Percentiles rank a stretch among this genome's conserved stretches.
These are phyloP conservation scores for Zaprionus taronus DNA, from an alignment of 1,140 invertebrate species.

Conservation along the genomic window DNA sequence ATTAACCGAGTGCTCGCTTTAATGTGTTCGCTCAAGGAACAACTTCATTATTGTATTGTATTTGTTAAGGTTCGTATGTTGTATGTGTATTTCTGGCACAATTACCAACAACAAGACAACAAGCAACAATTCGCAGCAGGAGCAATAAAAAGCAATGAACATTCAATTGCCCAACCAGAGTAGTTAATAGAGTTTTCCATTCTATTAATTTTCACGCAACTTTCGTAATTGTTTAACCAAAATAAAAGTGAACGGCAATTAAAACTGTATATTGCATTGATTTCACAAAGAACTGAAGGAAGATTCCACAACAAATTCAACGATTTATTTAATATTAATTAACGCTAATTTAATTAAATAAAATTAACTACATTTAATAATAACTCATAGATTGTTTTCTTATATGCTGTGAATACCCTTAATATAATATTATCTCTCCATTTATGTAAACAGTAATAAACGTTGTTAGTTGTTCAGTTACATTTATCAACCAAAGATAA, in stretches of 20 bases:
- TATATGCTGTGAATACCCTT: no score
- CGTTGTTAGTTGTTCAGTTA: no score
- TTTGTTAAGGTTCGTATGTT: neutral
- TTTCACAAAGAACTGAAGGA: slow-evolving; percentile 53
- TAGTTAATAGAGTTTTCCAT: slow-evolving; percentile 43
- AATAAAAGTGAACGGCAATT: slow-evolving; percentile 63
- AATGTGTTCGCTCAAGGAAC: slow-evolving; percentile 16
- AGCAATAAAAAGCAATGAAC: slow-evolving; percentile 27
- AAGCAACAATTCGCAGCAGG: slow-evolving; percentile 9
- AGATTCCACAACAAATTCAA: slow-evolving; percentile 3
- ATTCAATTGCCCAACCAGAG: slow-evolving; percentile 44
- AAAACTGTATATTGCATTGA: slow-evolving; percentile 23
- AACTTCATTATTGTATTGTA: slow-evolving; percentile 12
- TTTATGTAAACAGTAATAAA: no score
- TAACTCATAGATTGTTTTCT: neutral
- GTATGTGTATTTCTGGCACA: neutral
- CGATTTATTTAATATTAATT: neutral
- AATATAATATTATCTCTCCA: no score
- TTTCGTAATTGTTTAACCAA: slow-evolving; percentile 69
- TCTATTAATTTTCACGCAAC: slow-evolving; percentile 64
- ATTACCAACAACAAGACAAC: slow-evolving; percentile 3
- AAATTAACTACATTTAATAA: no score
- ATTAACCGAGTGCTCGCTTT: neutral
- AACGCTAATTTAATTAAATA: neutral
- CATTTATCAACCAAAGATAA: no score